These are phyloP conservation scores for Phengaris arion DNA, from an alignment of 2,888 invertebrate genomes.

Conservation along the genomic window DNA sequence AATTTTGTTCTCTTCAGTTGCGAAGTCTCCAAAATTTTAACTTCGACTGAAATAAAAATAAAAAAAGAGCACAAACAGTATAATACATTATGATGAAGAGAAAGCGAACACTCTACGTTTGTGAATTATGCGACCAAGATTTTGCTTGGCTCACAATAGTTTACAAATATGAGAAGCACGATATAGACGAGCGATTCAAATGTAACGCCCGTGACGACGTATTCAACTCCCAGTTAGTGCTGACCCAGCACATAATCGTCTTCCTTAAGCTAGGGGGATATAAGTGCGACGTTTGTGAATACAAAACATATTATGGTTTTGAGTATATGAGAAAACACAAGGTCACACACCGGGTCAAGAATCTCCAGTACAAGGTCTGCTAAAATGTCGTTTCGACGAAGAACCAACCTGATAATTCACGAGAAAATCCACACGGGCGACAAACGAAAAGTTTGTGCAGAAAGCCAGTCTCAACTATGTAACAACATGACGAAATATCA, in stretches of 20 bases:
- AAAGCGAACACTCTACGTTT: conserved; percentile 39
- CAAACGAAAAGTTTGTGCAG: conserved; percentile 63
- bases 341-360: conserved; percentile 63
- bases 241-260: conserved; percentile 56
- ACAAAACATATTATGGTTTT: conserved; percentile 53
- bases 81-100: too few relatives aligned
- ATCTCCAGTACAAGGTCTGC: conserved; percentile 67
- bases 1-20: too few relatives aligned
- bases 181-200: conserved; percentile 58
- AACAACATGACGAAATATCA: conserved; percentile 70
- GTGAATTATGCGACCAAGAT: conserved; percentile 49
- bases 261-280: conserved; percentile 64
- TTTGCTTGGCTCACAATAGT: conserved; percentile 55
- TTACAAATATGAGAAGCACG: conserved; percentile 58
- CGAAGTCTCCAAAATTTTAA: too few relatives aligned
- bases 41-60: too few relatives aligned
- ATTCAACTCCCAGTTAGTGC: conserved; percentile 56
- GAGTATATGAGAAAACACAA: conserved; percentile 61
- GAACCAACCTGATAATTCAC: conserved; percentile 54
- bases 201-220: conserved; percentile 64
- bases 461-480: conserved; percentile 70
- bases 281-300: conserved; percentile 61
- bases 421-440: conserved; percentile 69
- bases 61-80: too few relatives aligned
- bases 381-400: conserved; percentile 64